phyloP scores from a whole-genome alignment of 2,797 vertebrate genomes.

The Oreochromis mossambicus region DNA sequence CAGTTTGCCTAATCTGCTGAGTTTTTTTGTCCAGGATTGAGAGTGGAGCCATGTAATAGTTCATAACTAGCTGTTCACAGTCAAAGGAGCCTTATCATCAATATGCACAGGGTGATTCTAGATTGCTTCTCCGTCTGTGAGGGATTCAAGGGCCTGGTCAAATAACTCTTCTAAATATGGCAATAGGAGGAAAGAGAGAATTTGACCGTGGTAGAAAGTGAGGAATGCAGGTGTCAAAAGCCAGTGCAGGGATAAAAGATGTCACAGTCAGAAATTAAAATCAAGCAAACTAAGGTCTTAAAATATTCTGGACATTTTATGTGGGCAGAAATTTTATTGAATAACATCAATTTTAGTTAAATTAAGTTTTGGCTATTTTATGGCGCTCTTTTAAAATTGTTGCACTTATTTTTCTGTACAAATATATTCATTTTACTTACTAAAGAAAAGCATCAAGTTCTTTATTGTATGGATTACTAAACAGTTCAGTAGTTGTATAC shows the following conservation, averaged over 20 bases:
- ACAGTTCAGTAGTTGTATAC: background rate
- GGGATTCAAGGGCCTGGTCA: slow-evolving; percentile 27
- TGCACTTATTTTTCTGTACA: background rate
- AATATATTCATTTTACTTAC: background rate
- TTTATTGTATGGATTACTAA: background rate
- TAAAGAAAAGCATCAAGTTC: background rate
- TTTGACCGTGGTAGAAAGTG: background rate
- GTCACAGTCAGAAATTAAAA: background rate
- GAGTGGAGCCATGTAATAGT: background rate
- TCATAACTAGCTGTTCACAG: slow-evolving; percentile 13
- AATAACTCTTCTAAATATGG: slow-evolving; percentile 32
- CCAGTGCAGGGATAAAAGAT: background rate
- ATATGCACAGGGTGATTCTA: slow-evolving; percentile 34
- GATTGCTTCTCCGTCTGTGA: slow-evolving; percentile 38
- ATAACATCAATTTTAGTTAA: background rate
- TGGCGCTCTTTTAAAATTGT: background rate
- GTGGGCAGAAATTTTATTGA: background rate
- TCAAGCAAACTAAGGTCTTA: background rate
- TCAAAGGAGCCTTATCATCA: slow-evolving; percentile 25
- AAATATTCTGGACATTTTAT: background rate
- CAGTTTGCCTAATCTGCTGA: background rate
- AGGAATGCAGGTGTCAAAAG: background rate
- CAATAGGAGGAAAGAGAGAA: background rate
- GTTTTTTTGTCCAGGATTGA: background rate
- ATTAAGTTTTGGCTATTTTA: background rate